Conservation (phyloP, 2,797 vertebrate species). For the Anguilla obscura region DNA sequence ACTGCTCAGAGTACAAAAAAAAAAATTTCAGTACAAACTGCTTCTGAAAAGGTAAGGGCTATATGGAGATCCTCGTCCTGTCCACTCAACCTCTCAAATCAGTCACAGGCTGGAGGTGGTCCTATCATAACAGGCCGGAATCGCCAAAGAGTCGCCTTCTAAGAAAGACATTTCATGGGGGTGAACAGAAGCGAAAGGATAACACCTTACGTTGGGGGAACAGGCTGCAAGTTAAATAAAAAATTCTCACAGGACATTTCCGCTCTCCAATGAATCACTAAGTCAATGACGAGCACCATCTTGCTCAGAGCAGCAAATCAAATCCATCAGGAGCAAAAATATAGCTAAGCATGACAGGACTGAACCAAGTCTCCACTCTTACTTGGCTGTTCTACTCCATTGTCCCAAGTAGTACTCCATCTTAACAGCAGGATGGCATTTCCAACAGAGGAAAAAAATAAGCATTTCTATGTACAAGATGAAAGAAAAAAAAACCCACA, state of each 20-base stretch:
- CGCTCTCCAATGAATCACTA: conserved; percentile 7
- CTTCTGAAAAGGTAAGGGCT: conserved; percentile 4
- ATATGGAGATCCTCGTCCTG: not conserved
- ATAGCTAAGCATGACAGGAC: not conserved
- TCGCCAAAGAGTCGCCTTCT: not conserved
- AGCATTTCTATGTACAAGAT: conserved; percentile 71
- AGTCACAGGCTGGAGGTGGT: conserved; percentile 34
- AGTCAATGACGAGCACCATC: not conserved
- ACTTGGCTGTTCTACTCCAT: conserved; percentile 10
- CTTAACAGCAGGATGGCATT: conserved; percentile 54
- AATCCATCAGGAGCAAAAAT: conserved; percentile 17
- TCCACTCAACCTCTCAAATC: conserved; percentile 14
- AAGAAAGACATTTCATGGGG: not conserved
- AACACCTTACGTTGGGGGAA: not conserved
- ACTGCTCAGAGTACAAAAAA: conserved; percentile 46
- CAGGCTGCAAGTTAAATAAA: conserved; percentile 11
- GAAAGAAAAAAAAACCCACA: conserved; percentile 57
- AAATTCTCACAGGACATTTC: conserved; percentile 23
- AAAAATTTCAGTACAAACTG: conserved; percentile 9
- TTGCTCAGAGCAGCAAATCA: conserved; percentile 21
- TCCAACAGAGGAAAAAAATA: conserved; percentile 50
- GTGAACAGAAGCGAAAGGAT: conserved; percentile 18
- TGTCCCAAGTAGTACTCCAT: conserved; percentile 29
- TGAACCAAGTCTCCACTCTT: conserved; percentile 1
- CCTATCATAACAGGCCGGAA: not conserved